Conservation (phyloP, 2,888 invertebrate genomes). For the Frankliniella intonsa region DNA sequence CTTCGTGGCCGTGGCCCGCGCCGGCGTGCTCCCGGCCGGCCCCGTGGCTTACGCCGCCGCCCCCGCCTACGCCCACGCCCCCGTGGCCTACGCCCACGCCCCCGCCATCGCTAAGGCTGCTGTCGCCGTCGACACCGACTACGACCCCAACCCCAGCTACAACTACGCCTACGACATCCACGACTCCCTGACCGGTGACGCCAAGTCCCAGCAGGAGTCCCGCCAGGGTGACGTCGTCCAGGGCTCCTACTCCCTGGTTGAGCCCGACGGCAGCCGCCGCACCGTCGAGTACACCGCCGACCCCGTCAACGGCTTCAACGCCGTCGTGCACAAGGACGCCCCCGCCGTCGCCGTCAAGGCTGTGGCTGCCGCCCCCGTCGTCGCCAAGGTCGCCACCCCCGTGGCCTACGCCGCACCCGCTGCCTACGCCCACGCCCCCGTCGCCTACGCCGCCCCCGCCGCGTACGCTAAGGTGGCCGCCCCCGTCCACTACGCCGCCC, state of each 20-base stretch:
- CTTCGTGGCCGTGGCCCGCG: constrained; percentile 42
- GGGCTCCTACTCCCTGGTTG: constrained; percentile 39
- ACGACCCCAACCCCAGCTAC: constrained; percentile 41
- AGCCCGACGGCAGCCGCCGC: constrained; percentile 38
- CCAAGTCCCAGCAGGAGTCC: constrained; percentile 40
- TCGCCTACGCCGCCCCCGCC: background rate
- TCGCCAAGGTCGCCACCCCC: background rate
- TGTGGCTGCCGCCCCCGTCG: background rate
- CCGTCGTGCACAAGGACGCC: constrained; percentile 40
- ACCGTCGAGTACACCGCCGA: constrained; percentile 41
- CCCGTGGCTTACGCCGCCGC: constrained; percentile 36
- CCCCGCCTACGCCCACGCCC: constrained; percentile 27
- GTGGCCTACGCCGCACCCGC: background rate
- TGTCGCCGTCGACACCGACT: constrained; percentile 39
- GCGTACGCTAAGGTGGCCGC: background rate
- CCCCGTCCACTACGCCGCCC: background rate
- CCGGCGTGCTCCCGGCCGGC: constrained; percentile 39
- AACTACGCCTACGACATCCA: constrained; percentile 40
- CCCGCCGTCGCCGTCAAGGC: constrained; percentile 35
- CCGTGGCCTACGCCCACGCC: constrained; percentile 35
- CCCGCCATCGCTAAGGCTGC: constrained; percentile 37
- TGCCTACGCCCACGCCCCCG: background rate
- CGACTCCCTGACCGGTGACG: constrained; percentile 40
- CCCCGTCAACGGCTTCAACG: constrained; percentile 42
- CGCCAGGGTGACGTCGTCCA: constrained; percentile 40